These are phyloP conservation scores for Kryptopterus vitreolus DNA, from an alignment of 2,797 vertebrate genomes.

Conservation along the genomic window DNA sequence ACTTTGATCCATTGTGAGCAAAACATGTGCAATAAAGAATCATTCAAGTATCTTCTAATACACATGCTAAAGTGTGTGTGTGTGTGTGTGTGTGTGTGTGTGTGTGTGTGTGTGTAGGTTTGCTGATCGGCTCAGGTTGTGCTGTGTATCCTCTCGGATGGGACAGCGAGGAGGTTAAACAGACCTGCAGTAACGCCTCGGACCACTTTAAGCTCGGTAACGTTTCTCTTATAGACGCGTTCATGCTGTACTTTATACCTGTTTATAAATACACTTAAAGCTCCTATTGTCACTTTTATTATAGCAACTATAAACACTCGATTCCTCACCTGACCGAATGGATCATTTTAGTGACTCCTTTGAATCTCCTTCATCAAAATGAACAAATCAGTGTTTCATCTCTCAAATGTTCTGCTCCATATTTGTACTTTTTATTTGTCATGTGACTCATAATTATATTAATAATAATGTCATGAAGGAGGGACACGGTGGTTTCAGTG, in stretches of 20 bases:
- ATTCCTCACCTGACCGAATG: too few relatives aligned
- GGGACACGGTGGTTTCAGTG: too few relatives aligned
- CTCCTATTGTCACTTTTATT: background rate
- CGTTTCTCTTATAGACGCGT: background rate
- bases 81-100: slow-evolving; percentile 4
- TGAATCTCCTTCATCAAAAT: too few relatives aligned
- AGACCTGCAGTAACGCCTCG: slow-evolving; percentile 83
- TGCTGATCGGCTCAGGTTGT: slow-evolving; percentile 83
- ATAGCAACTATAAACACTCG: background rate
- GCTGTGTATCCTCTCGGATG: slow-evolving; percentile 86
- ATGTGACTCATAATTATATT: too few relatives aligned
- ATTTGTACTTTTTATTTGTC: too few relatives aligned
- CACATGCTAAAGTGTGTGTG: background rate
- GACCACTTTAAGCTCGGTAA: slow-evolving; percentile 83
- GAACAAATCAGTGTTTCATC: too few relatives aligned
- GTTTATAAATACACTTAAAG: background rate
- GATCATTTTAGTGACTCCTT: too few relatives aligned
- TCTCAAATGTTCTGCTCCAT: too few relatives aligned
- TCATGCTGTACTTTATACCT: background rate
- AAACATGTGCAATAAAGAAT: background rate
- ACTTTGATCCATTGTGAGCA: background rate
- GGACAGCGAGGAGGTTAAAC: slow-evolving; percentile 85
- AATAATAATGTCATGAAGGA: too few relatives aligned
- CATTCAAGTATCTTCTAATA: background rate
- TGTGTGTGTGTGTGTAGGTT: slow-evolving; percentile 64